Evolutionary conservation across 2,888 invertebrate species (phyloP).

Genomic region (Sesamia inferens): DNA sequence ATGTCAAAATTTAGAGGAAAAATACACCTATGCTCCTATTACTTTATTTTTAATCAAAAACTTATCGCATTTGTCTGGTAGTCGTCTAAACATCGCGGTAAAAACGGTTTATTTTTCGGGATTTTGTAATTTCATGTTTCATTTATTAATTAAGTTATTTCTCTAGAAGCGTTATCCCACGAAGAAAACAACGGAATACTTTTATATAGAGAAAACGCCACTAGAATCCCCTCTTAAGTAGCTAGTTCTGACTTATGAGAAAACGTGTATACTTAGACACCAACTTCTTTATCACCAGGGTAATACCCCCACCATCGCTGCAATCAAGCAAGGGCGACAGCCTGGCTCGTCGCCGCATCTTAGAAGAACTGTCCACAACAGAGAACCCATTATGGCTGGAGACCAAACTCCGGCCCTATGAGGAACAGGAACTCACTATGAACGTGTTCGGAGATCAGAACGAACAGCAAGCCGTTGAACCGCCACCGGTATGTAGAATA

Average conservation of each 20-base stretch:
- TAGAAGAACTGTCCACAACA: conserved; percentile 96
- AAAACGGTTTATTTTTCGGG: too few species aligned
- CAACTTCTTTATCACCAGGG: conserved; percentile 84
- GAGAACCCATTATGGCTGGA: conserved; percentile 98
- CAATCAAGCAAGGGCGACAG: conserved; percentile 95
- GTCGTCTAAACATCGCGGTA: too few species aligned
- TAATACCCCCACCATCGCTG: conserved; percentile 94
- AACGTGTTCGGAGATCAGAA: conserved; percentile 93
- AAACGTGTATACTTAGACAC: not conserved
- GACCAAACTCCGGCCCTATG: conserved; percentile 96
- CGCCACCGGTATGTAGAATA: conserved; percentile 68
- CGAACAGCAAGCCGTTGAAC: conserved; percentile 75
- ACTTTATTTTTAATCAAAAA: too few species aligned
- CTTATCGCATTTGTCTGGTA: too few species aligned
- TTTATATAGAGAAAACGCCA: too few species aligned
- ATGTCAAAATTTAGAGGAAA: too few species aligned
- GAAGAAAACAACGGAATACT: too few species aligned
- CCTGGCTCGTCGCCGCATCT: conserved; percentile 94
- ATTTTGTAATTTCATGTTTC: too few species aligned
- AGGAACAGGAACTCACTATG: conserved; percentile 98
- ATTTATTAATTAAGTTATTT: too few species aligned
- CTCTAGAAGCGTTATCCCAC: too few species aligned
- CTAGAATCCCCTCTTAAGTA: too few species aligned
- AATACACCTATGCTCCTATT: too few species aligned
- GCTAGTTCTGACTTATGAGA: not conserved